phyloP scores from a whole-genome alignment of 2,113 vertebrate genomes.

The Cercocebus atys region DNA sequence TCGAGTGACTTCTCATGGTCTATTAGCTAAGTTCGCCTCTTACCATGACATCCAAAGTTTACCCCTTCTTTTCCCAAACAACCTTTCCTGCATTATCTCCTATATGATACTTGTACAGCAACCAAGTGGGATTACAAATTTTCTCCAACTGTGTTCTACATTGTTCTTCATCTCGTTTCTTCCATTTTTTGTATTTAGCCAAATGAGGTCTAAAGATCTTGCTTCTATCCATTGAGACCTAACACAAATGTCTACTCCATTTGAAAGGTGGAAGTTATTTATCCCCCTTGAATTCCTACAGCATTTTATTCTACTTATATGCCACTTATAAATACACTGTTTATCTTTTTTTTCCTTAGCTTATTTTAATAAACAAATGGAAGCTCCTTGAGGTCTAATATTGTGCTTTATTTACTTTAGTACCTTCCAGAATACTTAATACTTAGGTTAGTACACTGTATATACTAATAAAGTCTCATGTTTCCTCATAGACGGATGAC shows the following conservation, averaged over 20 bases:
- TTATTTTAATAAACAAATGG: neutral
- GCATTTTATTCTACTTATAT: neutral
- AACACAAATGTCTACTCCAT: neutral
- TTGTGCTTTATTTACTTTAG: slow-evolving; percentile 10
- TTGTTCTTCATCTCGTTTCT: neutral
- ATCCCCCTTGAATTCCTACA: neutral
- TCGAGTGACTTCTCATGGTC: neutral
- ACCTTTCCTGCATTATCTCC: neutral
- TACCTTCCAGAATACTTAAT: neutral
- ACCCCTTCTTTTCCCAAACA: neutral
- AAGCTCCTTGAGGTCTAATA: neutral
- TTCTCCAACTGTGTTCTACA: neutral
- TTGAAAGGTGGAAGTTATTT: neutral
- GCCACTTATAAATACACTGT: neutral
- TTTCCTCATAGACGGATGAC: neutral
- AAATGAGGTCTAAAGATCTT: neutral
- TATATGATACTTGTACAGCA: neutral
- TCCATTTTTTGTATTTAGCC: neutral
- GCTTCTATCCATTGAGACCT: neutral
- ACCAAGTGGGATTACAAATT: neutral
- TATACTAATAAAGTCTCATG: neutral
- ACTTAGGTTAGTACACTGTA: neutral
- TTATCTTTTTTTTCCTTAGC: neutral
- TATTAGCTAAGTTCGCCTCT: neutral
- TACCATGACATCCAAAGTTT: neutral